phyloP scores from a whole-genome alignment of 2,797 vertebrate genomes.

The Emydoidea blandingii region DNA sequence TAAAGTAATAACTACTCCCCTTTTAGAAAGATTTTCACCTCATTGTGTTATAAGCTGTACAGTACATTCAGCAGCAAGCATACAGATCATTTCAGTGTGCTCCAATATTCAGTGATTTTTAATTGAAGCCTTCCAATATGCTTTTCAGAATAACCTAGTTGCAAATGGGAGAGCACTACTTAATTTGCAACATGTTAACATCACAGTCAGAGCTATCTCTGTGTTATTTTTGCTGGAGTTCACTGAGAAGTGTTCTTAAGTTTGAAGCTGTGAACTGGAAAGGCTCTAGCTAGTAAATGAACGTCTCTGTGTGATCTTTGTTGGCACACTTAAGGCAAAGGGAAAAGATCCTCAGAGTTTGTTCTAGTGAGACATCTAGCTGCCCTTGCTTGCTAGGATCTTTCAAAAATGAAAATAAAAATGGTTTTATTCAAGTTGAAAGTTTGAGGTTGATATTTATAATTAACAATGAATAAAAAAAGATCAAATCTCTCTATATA shows the following conservation, averaged over 20 bases:
- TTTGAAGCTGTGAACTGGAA: neutral
- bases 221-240: neutral
- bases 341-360: slow-evolving; percentile 59
- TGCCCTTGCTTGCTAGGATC: slow-evolving; percentile 70
- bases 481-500: neutral
- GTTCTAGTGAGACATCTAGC: slow-evolving; percentile 81
- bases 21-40: slow-evolving; percentile 24
- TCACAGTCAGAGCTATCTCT: neutral
- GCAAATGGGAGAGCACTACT: neutral
- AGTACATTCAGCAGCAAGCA: neutral
- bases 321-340: neutral
- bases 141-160: neutral
- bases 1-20: slow-evolving; percentile 1
- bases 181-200: slow-evolving; percentile 13
- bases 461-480: neutral
- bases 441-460: slow-evolving; percentile 22
- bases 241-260: neutral
- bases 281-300: neutral
- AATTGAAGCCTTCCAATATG: neutral
- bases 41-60: neutral
- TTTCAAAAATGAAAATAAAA: slow-evolving; percentile 31
- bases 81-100: neutral
- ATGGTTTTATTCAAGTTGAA: neutral
- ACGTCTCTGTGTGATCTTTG: neutral
- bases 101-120: neutral